These are phyloP conservation scores for Gandaritis pyraliata DNA, from an alignment of 2,888 invertebrate genomes.

Conservation along the genomic window DNA sequence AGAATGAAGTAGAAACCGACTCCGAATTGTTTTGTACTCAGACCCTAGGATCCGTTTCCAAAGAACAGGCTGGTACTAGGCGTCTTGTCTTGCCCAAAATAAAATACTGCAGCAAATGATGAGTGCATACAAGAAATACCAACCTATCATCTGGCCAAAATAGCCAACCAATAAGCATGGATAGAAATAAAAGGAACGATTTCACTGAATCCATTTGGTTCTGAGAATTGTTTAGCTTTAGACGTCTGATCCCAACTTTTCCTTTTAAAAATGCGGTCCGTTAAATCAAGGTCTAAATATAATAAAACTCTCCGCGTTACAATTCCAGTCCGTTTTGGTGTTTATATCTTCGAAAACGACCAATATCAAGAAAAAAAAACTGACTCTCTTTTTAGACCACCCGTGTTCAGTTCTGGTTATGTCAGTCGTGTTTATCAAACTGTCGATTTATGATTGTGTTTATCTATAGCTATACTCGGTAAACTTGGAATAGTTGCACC, in stretches of 20 bases:
- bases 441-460: neutral
- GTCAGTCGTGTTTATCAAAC: neutral
- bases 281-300: neutral
- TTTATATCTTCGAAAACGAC: no score
- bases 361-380: neutral
- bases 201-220: slow-evolving; percentile 22
- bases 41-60: no score
- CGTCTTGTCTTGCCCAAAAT: no score
- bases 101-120: no score
- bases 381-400: neutral
- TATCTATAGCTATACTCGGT: no score
- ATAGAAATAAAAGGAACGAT: slow-evolving; percentile 18
- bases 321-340: neutral
- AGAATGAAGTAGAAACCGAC: no score
- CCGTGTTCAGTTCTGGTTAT: neutral
- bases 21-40: no score
- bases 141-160: slow-evolving; percentile 5
- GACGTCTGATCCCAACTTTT: slow-evolving; percentile 7
- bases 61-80: no score
- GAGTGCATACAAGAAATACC: no score
- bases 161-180: slow-evolving; percentile 8
- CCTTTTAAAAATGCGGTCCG: neutral
- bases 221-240: slow-evolving; percentile 13
- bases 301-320: neutral
- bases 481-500: no score